Evolutionary conservation across 1,140 invertebrate genomes (phyloP), one percentile per base, ranked within the genome.

Genomic region (Pseudomyrmex dendroicus): DNA sequence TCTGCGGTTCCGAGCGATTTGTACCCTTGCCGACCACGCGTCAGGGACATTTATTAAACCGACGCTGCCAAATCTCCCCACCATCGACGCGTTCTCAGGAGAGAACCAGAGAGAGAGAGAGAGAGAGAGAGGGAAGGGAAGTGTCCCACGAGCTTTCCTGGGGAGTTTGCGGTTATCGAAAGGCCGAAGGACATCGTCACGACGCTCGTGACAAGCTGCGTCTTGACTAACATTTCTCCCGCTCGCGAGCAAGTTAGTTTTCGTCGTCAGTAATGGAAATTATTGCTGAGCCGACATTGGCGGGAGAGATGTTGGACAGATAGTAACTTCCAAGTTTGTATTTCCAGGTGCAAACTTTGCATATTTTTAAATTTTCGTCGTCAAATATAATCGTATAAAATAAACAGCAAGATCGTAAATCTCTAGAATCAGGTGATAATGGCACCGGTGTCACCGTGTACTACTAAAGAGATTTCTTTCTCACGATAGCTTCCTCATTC

Each of bases 1-100:
- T 93, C 90, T 92, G 92, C 90, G 92, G 92, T 93, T 90, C 85
- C 67, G 72, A 67, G 82, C 92, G 90, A 93, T 93, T 93, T 93
- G 92, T 93, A 91, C 91, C 89, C 91, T 89, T 88, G 82, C 84
- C 86, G 88, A 85, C 89, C 89, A 89, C 80, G 87, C 89, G 88
- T 87, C 86, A 88, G 85, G 84, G 88, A 90, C 91, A 93, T 93
- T 92, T 92, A 91, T 93, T 92, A 93, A 92, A 91, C 86, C 82
- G 83, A 50, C 85, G 85, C 73, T 67, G 54, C 44, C n/a, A 20
- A 35, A 35, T 35, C 35, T 35, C 9, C 59, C 59, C 20, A 20
- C 54, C 17, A 8, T 13, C 20, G 44, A 62, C 70, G 63, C 67
- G 59, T 78, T 66, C 84, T 73, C 77, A 57, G n/a, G 50, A 82